Base-by-base conservation (phyloP, 1,140 invertebrate species). In the Meloidogyne chitwoodi region DNA sequence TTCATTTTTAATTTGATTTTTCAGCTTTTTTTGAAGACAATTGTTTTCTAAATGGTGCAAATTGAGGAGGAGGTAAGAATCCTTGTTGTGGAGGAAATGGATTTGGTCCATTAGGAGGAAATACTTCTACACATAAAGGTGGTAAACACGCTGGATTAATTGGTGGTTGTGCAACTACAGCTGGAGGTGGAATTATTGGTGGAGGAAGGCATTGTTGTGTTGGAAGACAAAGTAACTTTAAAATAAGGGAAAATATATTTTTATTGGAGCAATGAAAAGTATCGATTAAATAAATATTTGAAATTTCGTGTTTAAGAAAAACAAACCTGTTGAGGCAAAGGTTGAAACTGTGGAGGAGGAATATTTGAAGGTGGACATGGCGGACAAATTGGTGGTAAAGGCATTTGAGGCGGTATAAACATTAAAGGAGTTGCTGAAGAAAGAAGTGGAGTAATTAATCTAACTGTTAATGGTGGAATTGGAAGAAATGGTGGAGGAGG, bases 61-160 rank as follows among this genome's bases (percentile, higher is more conserved):
- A 38, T 38, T 38, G 34, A 6, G 34, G 34, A 6, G 34, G 34
- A 8, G 34, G 34, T 38, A 38, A 10, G 24, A 44, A 26, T 61
- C 29, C 27, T 27, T 44, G 41, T 19, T 12, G 41, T n/a, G 69
- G 68, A 22, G 68, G n/a, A n/a, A n/a, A n/a, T n/a, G n/a, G n/a
- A n/a, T n/a, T n/a, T n/a, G 68, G 68, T 22, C 38, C 26, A 24
- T 22, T 27, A 22, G 69, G 69, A n/a, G 69, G 69, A 19, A 71
- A 22, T 26, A 71, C 69, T 62, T 71, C 69, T 14, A 71, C 69
- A 27, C 69, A 71, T 19, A 71, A 26, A 29, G 69, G 69, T 19
- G 69, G 69, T 61, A 71, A 24, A 24, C 69, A 76, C 24, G 66
- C 12, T n/a, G 75, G 65, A 11, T 27, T 16, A 11, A 68, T 74